Conservation (phyloP, 2,888 invertebrate species). For the Eupithecia exiguata region DNA sequence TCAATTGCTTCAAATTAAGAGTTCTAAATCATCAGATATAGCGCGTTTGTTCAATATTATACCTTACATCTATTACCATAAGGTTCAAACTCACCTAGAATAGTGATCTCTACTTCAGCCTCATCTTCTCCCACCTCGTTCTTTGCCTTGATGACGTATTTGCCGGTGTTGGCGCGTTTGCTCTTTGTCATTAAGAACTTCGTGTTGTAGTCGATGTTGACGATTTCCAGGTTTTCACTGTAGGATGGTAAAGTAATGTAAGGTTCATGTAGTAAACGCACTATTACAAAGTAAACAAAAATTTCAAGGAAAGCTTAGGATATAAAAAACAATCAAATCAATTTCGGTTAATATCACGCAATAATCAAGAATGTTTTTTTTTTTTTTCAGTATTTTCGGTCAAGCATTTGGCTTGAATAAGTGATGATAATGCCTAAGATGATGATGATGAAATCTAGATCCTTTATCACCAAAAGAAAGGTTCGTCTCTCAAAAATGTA, state of each 20-base stretch:
- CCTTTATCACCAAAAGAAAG: too few species aligned
- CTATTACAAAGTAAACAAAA: background rate
- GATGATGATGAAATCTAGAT: too few species aligned
- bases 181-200: slow-evolving; percentile 94
- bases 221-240: slow-evolving; percentile 87
- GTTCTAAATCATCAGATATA: too few species aligned
- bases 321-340: background rate
- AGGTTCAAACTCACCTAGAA: slow-evolving; percentile 83
- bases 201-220: slow-evolving; percentile 94
- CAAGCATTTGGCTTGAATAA: too few species aligned
- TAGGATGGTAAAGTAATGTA: background rate
- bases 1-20: too few species aligned
- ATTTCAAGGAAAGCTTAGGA: background rate
- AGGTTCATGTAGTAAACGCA: background rate
- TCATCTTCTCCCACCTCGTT: slow-evolving; percentile 97
- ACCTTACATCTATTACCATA: background rate
- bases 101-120: slow-evolving; percentile 94
- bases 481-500: too few species aligned
- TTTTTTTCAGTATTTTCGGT: too few species aligned
- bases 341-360: background rate
- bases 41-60: background rate
- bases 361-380: too few species aligned
- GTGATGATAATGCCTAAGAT: too few species aligned
- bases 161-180: slow-evolving; percentile 92
- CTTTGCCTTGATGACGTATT: slow-evolving; percentile 94